Conservation (phyloP, 2,113 vertebrate species). For the Notarius quadriscutis region DNA sequence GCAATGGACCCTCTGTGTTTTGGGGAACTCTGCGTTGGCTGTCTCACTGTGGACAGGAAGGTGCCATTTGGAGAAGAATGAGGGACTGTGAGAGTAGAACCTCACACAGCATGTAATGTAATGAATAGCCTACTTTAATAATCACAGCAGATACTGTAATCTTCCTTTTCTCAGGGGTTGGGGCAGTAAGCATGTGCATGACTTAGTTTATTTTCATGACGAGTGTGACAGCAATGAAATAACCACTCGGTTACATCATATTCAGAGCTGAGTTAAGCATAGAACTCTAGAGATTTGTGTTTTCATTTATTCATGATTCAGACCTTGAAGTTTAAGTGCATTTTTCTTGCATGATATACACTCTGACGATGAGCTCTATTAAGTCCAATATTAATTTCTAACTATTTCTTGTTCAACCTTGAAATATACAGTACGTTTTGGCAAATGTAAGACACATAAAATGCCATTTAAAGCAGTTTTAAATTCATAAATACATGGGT, state of each 20-base stretch:
- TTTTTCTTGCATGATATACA: neutral
- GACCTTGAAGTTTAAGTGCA: neutral
- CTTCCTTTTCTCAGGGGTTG: neutral
- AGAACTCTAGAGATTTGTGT: neutral
- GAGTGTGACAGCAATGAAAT: neutral
- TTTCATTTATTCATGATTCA: neutral
- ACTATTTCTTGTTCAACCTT: neutral
- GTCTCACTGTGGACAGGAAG: conserved; percentile 12
- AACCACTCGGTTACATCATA: neutral
- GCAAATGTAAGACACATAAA: neutral
- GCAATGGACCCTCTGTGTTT: conserved; percentile 37
- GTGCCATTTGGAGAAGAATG: conserved; percentile 32
- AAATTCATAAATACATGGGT: neutral
- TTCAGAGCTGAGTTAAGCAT: neutral
- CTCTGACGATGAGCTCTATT: neutral
- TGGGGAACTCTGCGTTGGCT: conserved; percentile 24
- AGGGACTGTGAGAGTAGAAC: conserved; percentile 22
- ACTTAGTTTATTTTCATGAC: neutral
- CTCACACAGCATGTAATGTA: conserved; percentile 10
- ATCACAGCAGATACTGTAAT: conserved; percentile 16
- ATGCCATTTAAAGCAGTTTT: neutral
- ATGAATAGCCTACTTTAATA: conserved; percentile 34
- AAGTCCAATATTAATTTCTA: neutral
- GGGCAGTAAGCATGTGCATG: neutral
- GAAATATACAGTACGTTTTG: neutral